Conservation (phyloP, 2,888 invertebrate species). For the Barypeithes pellucidus region DNA sequence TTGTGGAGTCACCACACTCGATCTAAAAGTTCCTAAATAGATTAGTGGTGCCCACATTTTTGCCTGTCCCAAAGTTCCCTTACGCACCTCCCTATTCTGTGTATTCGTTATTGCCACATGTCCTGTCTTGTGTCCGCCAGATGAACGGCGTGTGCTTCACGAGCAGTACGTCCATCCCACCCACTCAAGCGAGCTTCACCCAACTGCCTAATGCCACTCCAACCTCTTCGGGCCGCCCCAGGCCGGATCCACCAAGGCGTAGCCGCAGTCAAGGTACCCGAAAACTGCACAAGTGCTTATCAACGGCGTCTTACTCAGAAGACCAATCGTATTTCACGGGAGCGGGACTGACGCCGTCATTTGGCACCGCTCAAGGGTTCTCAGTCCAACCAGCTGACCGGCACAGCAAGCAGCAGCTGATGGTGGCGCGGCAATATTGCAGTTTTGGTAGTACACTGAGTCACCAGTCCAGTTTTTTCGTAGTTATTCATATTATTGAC, state of each 20-base stretch:
- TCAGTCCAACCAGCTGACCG: conserved; percentile 59
- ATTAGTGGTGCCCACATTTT: too few relatives aligned
- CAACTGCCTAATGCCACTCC: conserved; percentile 55
- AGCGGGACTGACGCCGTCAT: conserved; percentile 70
- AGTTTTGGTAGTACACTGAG: conserved; percentile 90
- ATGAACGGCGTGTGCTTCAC: conserved; percentile 81
- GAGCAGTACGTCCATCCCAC: conserved; percentile 74
- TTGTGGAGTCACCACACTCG: too few relatives aligned
- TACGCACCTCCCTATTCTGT: conserved; percentile 25
- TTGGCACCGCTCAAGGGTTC: conserved; percentile 68
- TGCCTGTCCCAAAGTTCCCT: background rate
- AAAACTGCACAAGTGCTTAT: conserved; percentile 93
- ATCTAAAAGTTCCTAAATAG: background rate
- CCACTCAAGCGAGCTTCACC: conserved; percentile 41
- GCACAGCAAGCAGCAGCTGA: conserved; percentile 77
- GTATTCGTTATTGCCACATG: conserved; percentile 51
- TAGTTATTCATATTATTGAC: conserved; percentile 22
- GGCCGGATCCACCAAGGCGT: conserved; percentile 78
- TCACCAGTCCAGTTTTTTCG: conserved; percentile 46
- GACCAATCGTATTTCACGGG: conserved; percentile 66
- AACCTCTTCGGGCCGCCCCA: conserved; percentile 64
- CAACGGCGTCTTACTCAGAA: conserved; percentile 89
- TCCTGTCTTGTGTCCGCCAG: conserved; percentile 67
- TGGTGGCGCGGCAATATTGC: conserved; percentile 93
- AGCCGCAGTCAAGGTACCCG: conserved; percentile 97